Conservation (phyloP, 2,113 vertebrate genomes). For the Monarcha castaneiventris region DNA sequence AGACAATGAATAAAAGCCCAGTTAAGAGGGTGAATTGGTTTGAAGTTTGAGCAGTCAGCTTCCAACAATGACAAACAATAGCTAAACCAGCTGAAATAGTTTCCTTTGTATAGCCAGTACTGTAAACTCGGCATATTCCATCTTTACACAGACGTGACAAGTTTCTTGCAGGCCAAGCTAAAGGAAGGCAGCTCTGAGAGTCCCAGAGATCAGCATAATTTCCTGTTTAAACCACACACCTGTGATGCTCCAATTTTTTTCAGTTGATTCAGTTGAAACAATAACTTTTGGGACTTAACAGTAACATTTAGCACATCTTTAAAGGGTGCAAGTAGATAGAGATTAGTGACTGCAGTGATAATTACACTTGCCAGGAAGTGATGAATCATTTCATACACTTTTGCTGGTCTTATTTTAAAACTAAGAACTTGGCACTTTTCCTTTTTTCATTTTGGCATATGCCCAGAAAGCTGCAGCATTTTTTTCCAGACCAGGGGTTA, state of each 20-base stretch:
- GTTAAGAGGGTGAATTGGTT: background rate
- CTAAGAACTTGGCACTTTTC: background rate
- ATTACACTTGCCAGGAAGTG: conserved; percentile 43
- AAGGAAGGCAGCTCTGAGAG: background rate
- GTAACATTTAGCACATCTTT: background rate
- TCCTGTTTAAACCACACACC: background rate
- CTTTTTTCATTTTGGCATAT: background rate
- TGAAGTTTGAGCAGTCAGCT: background rate
- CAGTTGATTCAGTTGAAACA: background rate
- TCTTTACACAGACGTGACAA: background rate
- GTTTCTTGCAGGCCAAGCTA: background rate
- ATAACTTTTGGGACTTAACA: background rate
- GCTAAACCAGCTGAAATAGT: background rate
- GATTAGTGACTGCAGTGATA: conserved; percentile 28
- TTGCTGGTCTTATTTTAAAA: conserved; percentile 27
- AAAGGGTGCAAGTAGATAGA: background rate
- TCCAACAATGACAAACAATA: background rate
- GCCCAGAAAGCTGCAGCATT: background rate
- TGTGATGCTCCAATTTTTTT: background rate
- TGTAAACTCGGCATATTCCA: background rate
- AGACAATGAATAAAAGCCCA: background rate
- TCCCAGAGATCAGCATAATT: background rate
- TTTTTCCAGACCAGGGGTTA: conserved; percentile 26
- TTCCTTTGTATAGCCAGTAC: background rate
- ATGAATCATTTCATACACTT: conserved; percentile 42